A percentile compares a stretch with the other conserved stretches of the same genome.
Evolutionary conservation across 2,888 invertebrate genomes (phyloP).

Genomic region (Drosophila nr. perissopoda): DNA sequence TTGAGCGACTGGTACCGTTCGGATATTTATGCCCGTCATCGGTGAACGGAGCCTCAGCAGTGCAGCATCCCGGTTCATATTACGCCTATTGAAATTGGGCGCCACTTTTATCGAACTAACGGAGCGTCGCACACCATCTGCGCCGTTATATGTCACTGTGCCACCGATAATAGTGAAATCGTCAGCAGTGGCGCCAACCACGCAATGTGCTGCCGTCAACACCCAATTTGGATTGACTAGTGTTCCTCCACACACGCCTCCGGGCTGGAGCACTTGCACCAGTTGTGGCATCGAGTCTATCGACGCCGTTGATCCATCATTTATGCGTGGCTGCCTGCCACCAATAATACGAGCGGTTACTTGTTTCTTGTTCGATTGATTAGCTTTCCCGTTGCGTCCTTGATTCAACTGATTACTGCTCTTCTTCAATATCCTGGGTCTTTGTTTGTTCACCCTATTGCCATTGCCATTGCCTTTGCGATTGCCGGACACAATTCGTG

Average conservation of each 20-base stretch:
- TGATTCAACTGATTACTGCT: neutral
- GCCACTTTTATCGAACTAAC: slow-evolving; percentile 24
- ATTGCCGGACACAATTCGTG: slow-evolving; percentile 15
- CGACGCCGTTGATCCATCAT: slow-evolving; percentile 35
- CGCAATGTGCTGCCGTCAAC: slow-evolving; percentile 74
- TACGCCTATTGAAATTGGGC: slow-evolving; percentile 17
- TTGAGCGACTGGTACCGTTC: neutral
- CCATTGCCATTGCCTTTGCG: neutral
- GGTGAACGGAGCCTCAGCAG: slow-evolving; percentile 44
- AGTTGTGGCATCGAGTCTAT: slow-evolving; percentile 40
- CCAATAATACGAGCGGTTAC: slow-evolving; percentile 21
- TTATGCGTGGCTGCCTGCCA: slow-evolving; percentile 36
- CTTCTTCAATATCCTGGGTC: neutral
- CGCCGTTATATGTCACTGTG: slow-evolving; percentile 42
- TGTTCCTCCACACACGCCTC: slow-evolving; percentile 68
- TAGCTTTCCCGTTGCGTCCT: neutral
- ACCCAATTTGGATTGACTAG: slow-evolving; percentile 51
- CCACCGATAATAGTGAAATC: slow-evolving; percentile 60
- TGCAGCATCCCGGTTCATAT: slow-evolving; percentile 63
- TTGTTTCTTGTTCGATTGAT: slow-evolving; percentile 1
- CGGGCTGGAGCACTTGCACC: slow-evolving; percentile 37
- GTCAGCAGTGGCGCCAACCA: neutral
- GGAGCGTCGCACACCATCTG: slow-evolving; percentile 31
- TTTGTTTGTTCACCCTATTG: neutral
- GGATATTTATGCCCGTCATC: slow-evolving; percentile 58